These are phyloP conservation scores for Paedocypris sp. DNA, from an alignment of 2,113 vertebrate species.

Conservation along the genomic window DNA sequence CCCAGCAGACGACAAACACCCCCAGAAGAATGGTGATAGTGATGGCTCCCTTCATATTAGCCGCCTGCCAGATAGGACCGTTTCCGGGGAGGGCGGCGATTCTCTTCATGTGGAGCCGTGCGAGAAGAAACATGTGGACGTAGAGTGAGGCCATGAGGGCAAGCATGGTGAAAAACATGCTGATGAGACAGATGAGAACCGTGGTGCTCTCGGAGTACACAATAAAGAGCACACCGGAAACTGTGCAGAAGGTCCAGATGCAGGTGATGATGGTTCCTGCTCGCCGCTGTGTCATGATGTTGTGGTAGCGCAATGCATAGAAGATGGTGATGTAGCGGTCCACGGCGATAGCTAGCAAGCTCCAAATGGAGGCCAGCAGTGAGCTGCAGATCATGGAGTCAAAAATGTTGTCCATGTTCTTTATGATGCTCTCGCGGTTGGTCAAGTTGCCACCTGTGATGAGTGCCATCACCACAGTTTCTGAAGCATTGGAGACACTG, in stretches of 20 bases:
- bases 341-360: constrained; percentile 39
- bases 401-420: constrained; percentile 44
- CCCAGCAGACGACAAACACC: constrained; percentile 44
- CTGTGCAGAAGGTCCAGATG: constrained; percentile 40
- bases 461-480: constrained; percentile 40
- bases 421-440: constrained; percentile 27
- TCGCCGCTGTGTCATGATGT: constrained; percentile 40
- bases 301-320: constrained; percentile 44
- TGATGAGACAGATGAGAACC: constrained; percentile 39
- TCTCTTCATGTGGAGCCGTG: constrained; percentile 39
- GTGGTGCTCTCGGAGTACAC: constrained; percentile 36
- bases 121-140: constrained; percentile 46
- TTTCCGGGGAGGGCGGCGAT: constrained; percentile 35
- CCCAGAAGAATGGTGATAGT: constrained; percentile 44
- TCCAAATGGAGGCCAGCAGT: constrained; percentile 42
- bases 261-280: constrained; percentile 27
- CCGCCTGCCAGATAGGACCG: constrained; percentile 35
- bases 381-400: constrained; percentile 47
- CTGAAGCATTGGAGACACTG: constrained; percentile 42
- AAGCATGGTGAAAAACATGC: constrained; percentile 43
- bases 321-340: constrained; percentile 46
- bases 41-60: constrained; percentile 43
- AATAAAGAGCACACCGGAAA: constrained; percentile 40
- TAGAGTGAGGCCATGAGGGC: constrained; percentile 43
- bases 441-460: constrained; percentile 33